Evolutionary conservation across 2,797 vertebrate genomes (phyloP), one percentile per base, ranked within the genome.

Genomic region (Lepidocolaptes lacrymiger): DNA sequence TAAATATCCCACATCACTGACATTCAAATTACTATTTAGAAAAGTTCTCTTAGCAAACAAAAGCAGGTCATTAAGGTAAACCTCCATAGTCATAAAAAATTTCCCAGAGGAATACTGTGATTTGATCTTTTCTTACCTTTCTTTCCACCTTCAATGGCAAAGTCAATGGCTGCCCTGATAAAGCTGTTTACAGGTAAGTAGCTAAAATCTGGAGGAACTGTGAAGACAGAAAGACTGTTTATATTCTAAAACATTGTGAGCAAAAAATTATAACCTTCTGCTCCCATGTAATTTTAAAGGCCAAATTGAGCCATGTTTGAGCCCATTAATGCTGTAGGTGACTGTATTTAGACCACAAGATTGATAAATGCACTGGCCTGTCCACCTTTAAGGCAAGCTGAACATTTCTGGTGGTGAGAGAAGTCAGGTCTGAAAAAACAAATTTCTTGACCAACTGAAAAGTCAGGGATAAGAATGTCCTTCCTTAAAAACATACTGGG

Each of bases 161-260:
- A 99, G 85, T 98, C 98, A 58, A 98, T 91, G 11, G 97, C 95
- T 72, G 98, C 98, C 88, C 99, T 98, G 97, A 99, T 98, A 91
- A 99, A 96, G 88, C 99, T 99, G 96, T 89, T 99, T 97, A 99
- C 98, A 48, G 99, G 94, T 85, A 99, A 98, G 95, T 99, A 99
- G 86, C 98, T 98, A 88, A 99, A 99, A 96, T 99, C 98, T 83
- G 98, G 98, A 92, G 99, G 99, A 95, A 99, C 99, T 99, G 98
- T 81, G 76, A 96, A 97, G 91, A 93, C 37, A 88, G 95, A 94
- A 91, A 46, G 71, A 90, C 19, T 85, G 49, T 68, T 77, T 73
- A 94, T 81, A 94, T 86, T 91, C 77, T 87, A 68, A 84, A 96
- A 95, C 24, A 75, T 34, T 54, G 62, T 56, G 7, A 69, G 74